Conservation (phyloP, 2,888 invertebrate genomes). For the Entomobrya multifasciata region DNA sequence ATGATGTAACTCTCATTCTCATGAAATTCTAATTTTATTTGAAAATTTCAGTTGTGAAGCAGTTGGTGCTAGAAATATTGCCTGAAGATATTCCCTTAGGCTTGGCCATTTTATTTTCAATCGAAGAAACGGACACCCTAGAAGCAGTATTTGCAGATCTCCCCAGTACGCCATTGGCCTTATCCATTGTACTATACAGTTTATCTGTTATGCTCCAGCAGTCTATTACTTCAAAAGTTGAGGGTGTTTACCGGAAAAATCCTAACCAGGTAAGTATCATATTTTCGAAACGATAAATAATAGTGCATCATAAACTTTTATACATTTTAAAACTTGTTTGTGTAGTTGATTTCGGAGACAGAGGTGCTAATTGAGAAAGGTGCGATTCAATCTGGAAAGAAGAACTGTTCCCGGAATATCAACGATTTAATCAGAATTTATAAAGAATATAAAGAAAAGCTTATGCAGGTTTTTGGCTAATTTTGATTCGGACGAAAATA, state of each 20-base stretch:
- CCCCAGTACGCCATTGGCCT: slow-evolving; percentile 81
- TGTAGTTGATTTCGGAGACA: slow-evolving; percentile 13
- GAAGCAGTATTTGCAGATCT: slow-evolving; percentile 81
- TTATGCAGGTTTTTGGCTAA: background rate
- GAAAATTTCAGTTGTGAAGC: slow-evolving; percentile 81
- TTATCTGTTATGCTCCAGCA: slow-evolving; percentile 74
- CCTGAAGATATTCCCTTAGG: slow-evolving; percentile 83
- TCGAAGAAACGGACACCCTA: slow-evolving; percentile 81
- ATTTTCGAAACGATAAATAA: too few relatives aligned
- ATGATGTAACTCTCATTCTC: background rate
- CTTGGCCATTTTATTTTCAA: slow-evolving; percentile 83
- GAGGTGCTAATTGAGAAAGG: slow-evolving; percentile 16
- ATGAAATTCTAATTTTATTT: slow-evolving; percentile 11
- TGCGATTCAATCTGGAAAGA: background rate
- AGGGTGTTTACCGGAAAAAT: slow-evolving; percentile 69
- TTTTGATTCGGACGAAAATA: background rate
- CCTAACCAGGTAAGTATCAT: slow-evolving; percentile 75
- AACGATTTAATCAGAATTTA: background rate
- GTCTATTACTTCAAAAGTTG: slow-evolving; percentile 6
- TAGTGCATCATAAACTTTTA: background rate
- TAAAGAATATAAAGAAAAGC: slow-evolving; percentile 35
- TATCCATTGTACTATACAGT: slow-evolving; percentile 82
- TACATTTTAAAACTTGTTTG: background rate
- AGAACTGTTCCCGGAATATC: background rate
- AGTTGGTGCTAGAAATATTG: slow-evolving; percentile 82